phyloP scores from a whole-genome alignment of 2,113 vertebrate species.

The Siphamia tubifer region DNA sequence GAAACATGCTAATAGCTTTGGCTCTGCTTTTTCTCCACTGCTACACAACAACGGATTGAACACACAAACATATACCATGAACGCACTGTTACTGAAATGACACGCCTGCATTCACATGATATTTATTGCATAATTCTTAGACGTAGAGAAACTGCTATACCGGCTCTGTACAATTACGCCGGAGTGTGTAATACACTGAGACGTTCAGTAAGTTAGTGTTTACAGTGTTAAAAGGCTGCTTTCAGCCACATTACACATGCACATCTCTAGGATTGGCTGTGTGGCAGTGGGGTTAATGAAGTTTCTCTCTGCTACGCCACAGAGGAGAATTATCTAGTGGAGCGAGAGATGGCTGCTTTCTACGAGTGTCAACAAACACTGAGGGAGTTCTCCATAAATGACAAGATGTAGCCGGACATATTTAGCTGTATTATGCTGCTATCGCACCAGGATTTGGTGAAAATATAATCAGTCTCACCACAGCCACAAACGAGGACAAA shows the following conservation, averaged over 20 bases:
- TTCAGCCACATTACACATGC: slow-evolving; percentile 83
- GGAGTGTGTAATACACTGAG: slow-evolving; percentile 71
- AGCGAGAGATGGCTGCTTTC: slow-evolving; percentile 68
- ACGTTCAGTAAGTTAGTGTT: slow-evolving; percentile 74
- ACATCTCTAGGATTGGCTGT: slow-evolving; percentile 74
- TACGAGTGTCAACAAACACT: slow-evolving; percentile 75
- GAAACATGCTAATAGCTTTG: no score
- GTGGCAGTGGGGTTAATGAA: slow-evolving; percentile 82
- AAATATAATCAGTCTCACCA: slow-evolving; percentile 35
- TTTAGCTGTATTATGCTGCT: slow-evolving; percentile 37
- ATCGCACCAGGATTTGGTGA: slow-evolving; percentile 34
- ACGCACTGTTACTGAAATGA: slow-evolving; percentile 33
- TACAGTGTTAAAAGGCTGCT: slow-evolving; percentile 78
- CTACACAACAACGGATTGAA: no score
- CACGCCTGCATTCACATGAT: slow-evolving; percentile 26
- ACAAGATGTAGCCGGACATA: slow-evolving; percentile 27
- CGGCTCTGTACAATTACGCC: slow-evolving; percentile 63
- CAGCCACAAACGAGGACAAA: slow-evolving; percentile 8
- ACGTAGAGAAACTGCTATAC: slow-evolving; percentile 34
- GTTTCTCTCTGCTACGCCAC: slow-evolving; percentile 74
- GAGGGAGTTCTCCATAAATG: slow-evolving; percentile 42
- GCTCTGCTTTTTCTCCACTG: no score
- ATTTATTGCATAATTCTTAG: slow-evolving; percentile 37
- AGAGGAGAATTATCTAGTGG: slow-evolving; percentile 76
- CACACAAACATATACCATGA: no score